phyloP scores from a whole-genome alignment of 2,797 vertebrate genomes.

The Schizopygopsis pylzovi region DNA sequence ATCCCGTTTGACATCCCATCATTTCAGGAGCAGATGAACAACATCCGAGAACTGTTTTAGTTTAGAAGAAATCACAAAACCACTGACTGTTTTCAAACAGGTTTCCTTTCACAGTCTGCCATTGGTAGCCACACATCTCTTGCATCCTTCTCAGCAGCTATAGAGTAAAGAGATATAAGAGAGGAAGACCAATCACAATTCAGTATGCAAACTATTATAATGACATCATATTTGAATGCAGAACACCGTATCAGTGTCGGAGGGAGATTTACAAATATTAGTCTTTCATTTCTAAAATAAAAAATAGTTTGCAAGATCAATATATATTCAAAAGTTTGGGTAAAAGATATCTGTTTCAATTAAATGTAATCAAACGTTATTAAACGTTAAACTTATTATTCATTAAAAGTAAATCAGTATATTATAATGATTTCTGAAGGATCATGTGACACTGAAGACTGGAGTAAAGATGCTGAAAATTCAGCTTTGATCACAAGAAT shows the following conservation, averaged over 20 bases:
- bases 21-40: background rate
- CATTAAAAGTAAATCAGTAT: too few relatives aligned
- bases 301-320: background rate
- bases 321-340: background rate
- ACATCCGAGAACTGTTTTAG: background rate
- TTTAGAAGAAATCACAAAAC: conserved; percentile 5
- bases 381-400: too few relatives aligned
- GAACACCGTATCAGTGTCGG: background rate
- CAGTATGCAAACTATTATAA: background rate
- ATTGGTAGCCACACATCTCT: background rate
- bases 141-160: background rate
- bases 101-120: background rate
- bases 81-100: background rate
- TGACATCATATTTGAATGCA: background rate
- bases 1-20: background rate
- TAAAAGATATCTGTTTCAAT: background rate
- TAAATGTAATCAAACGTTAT: background rate
- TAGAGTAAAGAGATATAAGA: background rate
- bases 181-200: background rate
- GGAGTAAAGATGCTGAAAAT: background rate
- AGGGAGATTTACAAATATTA: background rate
- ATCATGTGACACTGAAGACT: background rate
- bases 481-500: background rate
- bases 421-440: too few relatives aligned
- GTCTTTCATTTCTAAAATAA: background rate